Percentiles rank a stretch among this genome's conserved stretches.
phyloP scores from a whole-genome alignment of 1,140 invertebrate species.

The Maniola jurtina region DNA sequence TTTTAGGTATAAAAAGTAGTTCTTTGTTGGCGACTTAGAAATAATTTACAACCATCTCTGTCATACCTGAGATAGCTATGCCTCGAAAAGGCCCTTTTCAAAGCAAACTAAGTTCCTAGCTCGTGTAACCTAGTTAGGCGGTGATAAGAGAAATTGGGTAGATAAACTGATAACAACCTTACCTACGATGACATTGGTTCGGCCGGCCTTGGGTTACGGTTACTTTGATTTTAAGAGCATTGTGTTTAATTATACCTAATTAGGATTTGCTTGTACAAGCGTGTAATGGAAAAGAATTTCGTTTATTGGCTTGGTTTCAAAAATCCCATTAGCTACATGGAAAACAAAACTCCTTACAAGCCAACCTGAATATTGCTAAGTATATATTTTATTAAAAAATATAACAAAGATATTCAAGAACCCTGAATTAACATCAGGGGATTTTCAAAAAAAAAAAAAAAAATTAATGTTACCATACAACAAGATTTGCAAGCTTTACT shows the following conservation, averaged over 20 bases:
- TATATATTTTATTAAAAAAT: no score
- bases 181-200: slow-evolving; percentile 58
- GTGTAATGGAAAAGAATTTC: background rate
- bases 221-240: slow-evolving; percentile 12
- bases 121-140: slow-evolving; percentile 52
- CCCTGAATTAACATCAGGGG: no score
- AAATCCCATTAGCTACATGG: no score
- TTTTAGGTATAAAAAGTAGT: no score
- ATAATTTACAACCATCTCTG: background rate
- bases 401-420: no score
- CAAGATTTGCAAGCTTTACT: no score
- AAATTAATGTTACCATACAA: no score
- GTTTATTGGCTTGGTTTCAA: background rate
- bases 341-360: no score
- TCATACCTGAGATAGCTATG: background rate
- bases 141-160: slow-evolving; percentile 58
- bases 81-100: slow-evolving; percentile 1
- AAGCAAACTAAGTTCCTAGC: slow-evolving; percentile 13
- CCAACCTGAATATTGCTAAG: no score
- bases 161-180: slow-evolving; percentile 58
- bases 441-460: no score
- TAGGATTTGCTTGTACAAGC: background rate
- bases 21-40: background rate
- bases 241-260: slow-evolving; percentile 9
- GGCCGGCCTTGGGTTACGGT: slow-evolving; percentile 42